Evolutionary conservation across 1,140 invertebrate genomes (phyloP), one percentile per base, ranked within the genome.

Genomic region (Theocolax elegans): DNA sequence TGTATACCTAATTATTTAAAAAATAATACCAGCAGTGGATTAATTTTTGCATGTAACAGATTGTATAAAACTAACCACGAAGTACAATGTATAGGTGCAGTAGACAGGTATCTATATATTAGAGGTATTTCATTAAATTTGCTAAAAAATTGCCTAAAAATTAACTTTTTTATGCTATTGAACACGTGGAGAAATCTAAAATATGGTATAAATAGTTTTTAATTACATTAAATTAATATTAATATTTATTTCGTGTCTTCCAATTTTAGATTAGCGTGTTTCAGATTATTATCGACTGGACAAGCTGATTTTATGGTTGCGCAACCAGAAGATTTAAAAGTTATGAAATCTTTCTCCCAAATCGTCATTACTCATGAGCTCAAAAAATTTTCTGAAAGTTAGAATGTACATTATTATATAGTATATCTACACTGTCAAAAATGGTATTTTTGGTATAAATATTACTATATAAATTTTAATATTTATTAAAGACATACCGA

Each of bases 301-400:
- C 87, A 90, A 13, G 94, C 92, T 12, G 94, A 97, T 83, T 92
- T 96, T 76, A 91, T 92, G 1, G 91, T 94, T 1, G 88, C 94
- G 72, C 91, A 92, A 71, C 89, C 94, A 0, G 93, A 95, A 81
- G 94, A 95, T 84, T 84, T 95, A 48, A 87, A 94, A 23, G 90
- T 92, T 2, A 92, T 92, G 10, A 56, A 56, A 4, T 1, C 38
- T 3, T 84, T 89, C 0, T 89, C 91, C 67, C 85, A 93, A 29
- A 80, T 92, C 58, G 87, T 93, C 23, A n/a, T n/a, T n/a, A 92
- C 91, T 12, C 91, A 91, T 65, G 91, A 93, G 80, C 69, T 94
- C 40, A 83, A 89, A 67, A 83, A 86, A 31, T 74, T 77, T 15
- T 2, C 6, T 12, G 9, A 44, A 25, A 17, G 60, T 71, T 13